Percentiles rank a stretch among this genome's conserved stretches.
Conservation (phyloP, 2,113 vertebrate genomes). For the Phaetusa simplex region DNA sequence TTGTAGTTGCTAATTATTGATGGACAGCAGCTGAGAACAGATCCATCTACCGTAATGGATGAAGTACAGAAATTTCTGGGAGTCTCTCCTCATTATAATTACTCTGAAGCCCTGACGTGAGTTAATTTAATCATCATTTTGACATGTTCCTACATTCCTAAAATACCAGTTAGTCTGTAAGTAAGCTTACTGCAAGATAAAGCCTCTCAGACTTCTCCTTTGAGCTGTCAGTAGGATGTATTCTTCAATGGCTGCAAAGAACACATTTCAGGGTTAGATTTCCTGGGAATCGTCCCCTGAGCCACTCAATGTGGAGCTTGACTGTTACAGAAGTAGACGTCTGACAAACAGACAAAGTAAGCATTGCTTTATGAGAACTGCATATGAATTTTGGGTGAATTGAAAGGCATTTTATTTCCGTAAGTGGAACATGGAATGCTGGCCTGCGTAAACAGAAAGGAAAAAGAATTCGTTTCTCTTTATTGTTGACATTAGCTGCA, state of each 20-base stretch:
- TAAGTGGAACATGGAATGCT: background rate
- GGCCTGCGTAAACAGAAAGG: background rate
- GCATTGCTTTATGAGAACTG: background rate
- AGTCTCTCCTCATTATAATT: conserved; percentile 93
- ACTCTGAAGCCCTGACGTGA: conserved; percentile 95
- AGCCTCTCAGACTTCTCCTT: background rate
- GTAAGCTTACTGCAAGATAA: background rate
- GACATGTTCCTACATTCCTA: background rate
- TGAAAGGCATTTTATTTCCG: background rate
- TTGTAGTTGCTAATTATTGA: conserved; percentile 92
- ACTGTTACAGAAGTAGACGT: background rate
- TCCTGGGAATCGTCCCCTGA: background rate
- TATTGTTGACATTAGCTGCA: background rate
- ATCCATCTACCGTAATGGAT: conserved; percentile 93
- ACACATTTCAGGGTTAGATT: background rate
- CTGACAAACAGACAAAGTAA: background rate
- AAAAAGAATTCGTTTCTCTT: background rate
- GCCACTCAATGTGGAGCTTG: background rate
- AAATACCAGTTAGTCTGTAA: background rate
- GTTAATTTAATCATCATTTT: conserved; percentile 62
- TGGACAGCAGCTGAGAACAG: conserved; percentile 91
- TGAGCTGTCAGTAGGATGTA: background rate
- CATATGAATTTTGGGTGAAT: background rate
- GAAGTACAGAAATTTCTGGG: conserved; percentile 96
- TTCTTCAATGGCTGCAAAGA: background rate